These are phyloP conservation scores for Perccottus glenii DNA, from an alignment of 2,113 vertebrate species.

Conservation along the genomic window DNA sequence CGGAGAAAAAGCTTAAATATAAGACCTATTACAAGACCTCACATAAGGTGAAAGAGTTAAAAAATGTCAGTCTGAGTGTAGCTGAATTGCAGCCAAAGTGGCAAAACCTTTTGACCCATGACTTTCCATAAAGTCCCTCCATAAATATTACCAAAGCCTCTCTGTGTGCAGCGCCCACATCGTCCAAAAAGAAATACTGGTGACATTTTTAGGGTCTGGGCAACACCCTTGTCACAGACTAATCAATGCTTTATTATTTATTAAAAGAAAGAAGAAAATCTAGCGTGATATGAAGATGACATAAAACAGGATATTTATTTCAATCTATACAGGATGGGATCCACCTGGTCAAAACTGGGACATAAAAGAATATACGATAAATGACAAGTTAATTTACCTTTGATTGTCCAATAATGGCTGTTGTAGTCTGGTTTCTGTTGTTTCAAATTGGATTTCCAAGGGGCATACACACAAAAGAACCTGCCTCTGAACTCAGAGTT, in stretches of 20 bases:
- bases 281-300: slow-evolving; percentile 1
- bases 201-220: slow-evolving; percentile 6
- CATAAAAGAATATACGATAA: not conserved
- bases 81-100: slow-evolving; percentile 10
- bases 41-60: slow-evolving; percentile 1
- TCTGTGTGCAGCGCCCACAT: slow-evolving; percentile 1
- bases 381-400: slow-evolving; percentile 4
- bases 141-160: slow-evolving; percentile 39
- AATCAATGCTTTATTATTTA: slow-evolving; percentile 15
- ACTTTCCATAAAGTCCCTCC: slow-evolving; percentile 33
- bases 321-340: slow-evolving; percentile 1
- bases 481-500: no score
- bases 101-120: slow-evolving; percentile 46
- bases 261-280: slow-evolving; percentile 6
- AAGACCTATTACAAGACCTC: not conserved
- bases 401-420: not conserved
- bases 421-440: not conserved
- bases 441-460: no score
- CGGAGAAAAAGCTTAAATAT: not conserved
- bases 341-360: no score
- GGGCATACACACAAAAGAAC: no score
- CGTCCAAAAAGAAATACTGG: slow-evolving; percentile 1
- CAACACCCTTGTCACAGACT: not conserved
- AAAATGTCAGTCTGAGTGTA: not conserved
- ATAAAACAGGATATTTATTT: not conserved